Conservation (phyloP, 2,113 vertebrate genomes). For the Nibea coibor region DNA sequence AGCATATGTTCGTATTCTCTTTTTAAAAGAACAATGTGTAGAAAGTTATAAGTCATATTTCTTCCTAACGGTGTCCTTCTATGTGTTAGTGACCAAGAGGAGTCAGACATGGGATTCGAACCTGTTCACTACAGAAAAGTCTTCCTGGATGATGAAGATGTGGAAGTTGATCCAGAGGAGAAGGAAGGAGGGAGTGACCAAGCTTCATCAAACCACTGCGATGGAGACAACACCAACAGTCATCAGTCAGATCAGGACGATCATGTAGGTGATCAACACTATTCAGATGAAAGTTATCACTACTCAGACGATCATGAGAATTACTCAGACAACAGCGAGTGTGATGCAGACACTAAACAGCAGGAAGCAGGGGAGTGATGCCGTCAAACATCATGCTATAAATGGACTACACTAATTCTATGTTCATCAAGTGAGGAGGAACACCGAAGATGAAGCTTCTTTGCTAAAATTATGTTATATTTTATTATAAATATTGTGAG, state of each 20-base stretch:
- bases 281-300: conserved; percentile 53
- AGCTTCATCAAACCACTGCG: neutral
- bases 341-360: conserved; percentile 6
- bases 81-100: conserved; percentile 55
- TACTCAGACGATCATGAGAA: conserved; percentile 63
- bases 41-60: neutral
- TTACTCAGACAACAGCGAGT: conserved; percentile 61
- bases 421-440: neutral
- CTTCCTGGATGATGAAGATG: conserved; percentile 66
- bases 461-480: neutral
- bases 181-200: neutral
- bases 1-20: neutral
- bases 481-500: conserved; percentile 1
- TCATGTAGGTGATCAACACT: neutral
- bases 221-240: neutral
- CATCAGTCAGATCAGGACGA: conserved; percentile 21
- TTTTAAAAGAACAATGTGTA: neutral
- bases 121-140: conserved; percentile 63
- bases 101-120: conserved; percentile 28
- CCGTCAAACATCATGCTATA: neutral
- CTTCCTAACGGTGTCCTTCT: neutral
- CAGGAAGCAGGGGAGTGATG: conserved; percentile 44
- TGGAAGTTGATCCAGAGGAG: conserved; percentile 19
- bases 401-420: neutral
- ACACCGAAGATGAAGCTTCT: neutral